phyloP scores from a whole-genome alignment of 2,113 vertebrate genomes.

The Cyphomyrus plagiostoma region DNA sequence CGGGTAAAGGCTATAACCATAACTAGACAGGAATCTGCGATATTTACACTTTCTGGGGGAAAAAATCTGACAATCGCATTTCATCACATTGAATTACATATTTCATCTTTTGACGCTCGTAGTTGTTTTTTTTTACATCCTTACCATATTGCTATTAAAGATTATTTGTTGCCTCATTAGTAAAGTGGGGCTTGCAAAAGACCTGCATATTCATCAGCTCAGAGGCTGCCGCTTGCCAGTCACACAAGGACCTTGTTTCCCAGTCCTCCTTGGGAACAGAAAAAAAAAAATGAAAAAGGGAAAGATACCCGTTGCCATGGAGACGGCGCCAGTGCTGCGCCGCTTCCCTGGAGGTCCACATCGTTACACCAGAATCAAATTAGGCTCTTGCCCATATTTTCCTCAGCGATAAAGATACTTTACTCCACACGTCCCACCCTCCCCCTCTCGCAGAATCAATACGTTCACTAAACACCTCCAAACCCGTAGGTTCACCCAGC shows the following conservation, averaged over 20 bases:
- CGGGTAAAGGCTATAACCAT: not conserved
- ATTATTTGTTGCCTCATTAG: not conserved
- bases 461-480: not conserved
- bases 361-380: conserved; percentile 42
- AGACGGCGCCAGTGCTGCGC: conserved; percentile 45
- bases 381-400: conserved; percentile 34
- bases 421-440: not conserved
- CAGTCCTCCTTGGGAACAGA: conserved; percentile 37
- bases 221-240: conserved; percentile 22
- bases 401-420: conserved; percentile 29
- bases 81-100: not conserved
- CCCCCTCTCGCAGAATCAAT: conserved; percentile 4
- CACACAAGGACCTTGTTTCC: conserved; percentile 29
- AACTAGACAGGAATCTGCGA: not conserved
- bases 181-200: not conserved
- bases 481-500: not conserved
- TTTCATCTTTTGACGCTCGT: not conserved
- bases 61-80: not conserved
- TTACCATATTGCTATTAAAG: not conserved
- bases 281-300: not conserved
- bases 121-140: not conserved
- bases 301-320: conserved; percentile 51
- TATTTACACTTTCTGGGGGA: not conserved
- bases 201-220: conserved; percentile 21
- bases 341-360: conserved; percentile 46